Base-by-base conservation (phyloP, 2,113 vertebrate species). In the Lophochroa leadbeateri region DNA sequence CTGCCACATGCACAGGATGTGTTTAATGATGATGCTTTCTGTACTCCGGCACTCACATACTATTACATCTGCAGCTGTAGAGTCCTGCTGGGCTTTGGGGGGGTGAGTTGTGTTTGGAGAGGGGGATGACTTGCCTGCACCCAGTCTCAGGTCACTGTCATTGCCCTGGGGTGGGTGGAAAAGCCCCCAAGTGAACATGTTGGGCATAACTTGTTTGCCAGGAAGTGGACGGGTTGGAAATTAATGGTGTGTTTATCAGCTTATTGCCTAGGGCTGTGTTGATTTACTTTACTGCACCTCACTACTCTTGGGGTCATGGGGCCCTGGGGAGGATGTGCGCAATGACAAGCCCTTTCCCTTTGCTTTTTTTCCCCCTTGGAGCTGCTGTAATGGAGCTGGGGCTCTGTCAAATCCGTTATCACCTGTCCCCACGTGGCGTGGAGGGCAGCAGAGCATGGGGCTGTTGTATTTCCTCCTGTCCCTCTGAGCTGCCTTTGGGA, bases 401-500 rank as follows among this genome's bases (percentile, higher is more conserved):
- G 18, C 46, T 53, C 61, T 39, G 27, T 52, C 29, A 49, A 46
- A 13, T 16, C 65, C 0, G 0, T 74, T 82, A 11, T 49, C 65
- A 60, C 74, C 52, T 0, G 1, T 61, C 69, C 47, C 46, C 15
- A 12, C 0, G 0, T 10, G 6, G 46, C 35, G n/a, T 17, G 63
- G 43, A 46, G 43, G 31, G 19, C 57, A n/a, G 74, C 2, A 0
- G 21, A 39, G 28, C 24, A 31, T 43, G 4, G 16, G 19, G 28
- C 79, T 24, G 35, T 35, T 13, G 2, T 19, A 18, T 31, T 35
- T 28, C 17, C 33, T 77, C 4, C 39, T 46, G 39, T 8, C 46
- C 55, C 28, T 53, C 55, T 1, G 7, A 58, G 57, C 43, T 52
- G 50, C 52, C 70, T 67, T 58, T 44, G 85, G 50, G 25, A 24